Evolutionary conservation across 1,140 invertebrate species (phyloP).

Genomic region (Cataglyphis hispanica): DNA sequence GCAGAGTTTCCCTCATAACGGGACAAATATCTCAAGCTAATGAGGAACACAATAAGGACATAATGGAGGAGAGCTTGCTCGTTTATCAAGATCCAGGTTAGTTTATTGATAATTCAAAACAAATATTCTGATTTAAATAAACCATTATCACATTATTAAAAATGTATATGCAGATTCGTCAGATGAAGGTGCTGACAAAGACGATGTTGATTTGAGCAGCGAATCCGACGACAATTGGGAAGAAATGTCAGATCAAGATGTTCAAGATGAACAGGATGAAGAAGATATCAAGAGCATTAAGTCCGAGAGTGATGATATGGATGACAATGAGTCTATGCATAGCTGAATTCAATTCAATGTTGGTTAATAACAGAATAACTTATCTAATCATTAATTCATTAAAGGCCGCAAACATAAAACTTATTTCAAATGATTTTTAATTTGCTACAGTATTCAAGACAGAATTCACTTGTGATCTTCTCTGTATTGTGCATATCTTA

Average conservation of each 20-base stretch:
- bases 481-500: too few relatives aligned
- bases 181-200: slow-evolving; percentile 81
- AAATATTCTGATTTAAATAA: too few relatives aligned
- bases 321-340: slow-evolving; percentile 77
- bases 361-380: slow-evolving; percentile 22
- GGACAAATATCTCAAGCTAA: slow-evolving; percentile 86
- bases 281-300: slow-evolving; percentile 80
- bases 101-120: slow-evolving; percentile 11
- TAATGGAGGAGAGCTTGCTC: slow-evolving; percentile 84
- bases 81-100: slow-evolving; percentile 88
- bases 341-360: slow-evolving; percentile 73
- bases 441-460: too few relatives aligned
- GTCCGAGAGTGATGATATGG: slow-evolving; percentile 71
- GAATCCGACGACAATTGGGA: slow-evolving; percentile 86
- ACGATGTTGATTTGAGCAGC: slow-evolving; percentile 79
- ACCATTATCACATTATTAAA: neutral
- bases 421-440: too few relatives aligned
- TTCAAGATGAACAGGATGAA: slow-evolving; percentile 68
- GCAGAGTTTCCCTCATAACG: slow-evolving; percentile 88
- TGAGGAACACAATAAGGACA: slow-evolving; percentile 83
- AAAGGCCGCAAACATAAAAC: neutral
- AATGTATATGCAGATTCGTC: slow-evolving; percentile 77
- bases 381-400: neutral
- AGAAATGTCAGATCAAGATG: slow-evolving; percentile 83
- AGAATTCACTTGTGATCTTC: too few relatives aligned